Base-by-base conservation (phyloP, 1,140 invertebrate species). In the Drosophila ogumai region DNA sequence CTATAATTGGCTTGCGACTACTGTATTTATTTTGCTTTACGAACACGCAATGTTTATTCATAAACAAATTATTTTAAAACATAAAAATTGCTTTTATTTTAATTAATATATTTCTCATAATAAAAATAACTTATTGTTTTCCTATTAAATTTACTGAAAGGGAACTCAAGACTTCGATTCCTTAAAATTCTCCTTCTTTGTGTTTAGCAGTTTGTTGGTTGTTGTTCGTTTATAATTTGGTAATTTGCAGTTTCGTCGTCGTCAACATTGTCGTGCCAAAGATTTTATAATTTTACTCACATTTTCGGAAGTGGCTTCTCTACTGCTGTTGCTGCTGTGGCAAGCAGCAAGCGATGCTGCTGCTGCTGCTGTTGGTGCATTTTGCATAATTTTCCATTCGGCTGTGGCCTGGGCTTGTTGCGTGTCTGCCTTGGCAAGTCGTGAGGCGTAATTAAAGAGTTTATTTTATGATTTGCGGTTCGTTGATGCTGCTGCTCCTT, bases 381-480 rank as follows among this genome's bases (percentile, higher is more conserved):
- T 87, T 87, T 87, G 84, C 84, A 87, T 87, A 87, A 87, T 87
- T 87, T 87, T 84, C 84, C 82, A 87, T 88, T 87, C 82, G 81
- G 66, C 57, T 63, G 46, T 77, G 46, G 72, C 54, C 57, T 19
- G 25, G 47, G 43, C 67, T 78, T 88, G 79, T 87, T 87, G 84
- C 80, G 81, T 90, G 84, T 68, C 69, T 61, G 66, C 69, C 58
- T 34, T 44, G 31, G 56, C 25, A 79, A 90, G 80, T 87, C 85
- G 84, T 88, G 84, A 87, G 84, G 80, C 85, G 84, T 87, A 87
- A 87, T 87, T 87, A 87, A 88, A 87, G 84, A 87, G 84, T 87
- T 90, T 87, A 87, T 87, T 87, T 84, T 88, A 87, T 87, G 84
- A 90, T 87, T 87, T 87, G 84, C 80, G 66, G 82, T 82, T 78